Evolutionary conservation across 1,140 invertebrate species (phyloP).

Genomic region (Zeugodacus cucurbitae): DNA sequence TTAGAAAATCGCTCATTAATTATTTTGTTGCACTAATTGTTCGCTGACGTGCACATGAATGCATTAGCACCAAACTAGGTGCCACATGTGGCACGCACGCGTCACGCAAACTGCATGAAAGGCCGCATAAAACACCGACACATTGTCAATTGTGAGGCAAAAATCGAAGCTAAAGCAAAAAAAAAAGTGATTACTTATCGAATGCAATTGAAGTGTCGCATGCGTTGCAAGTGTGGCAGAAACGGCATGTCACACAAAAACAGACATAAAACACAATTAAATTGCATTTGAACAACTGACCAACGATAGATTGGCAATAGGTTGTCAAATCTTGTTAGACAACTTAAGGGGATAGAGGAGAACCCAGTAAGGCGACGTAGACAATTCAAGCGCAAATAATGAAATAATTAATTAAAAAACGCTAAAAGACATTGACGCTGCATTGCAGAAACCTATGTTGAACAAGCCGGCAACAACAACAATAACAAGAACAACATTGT

Average conservation of each 20-base stretch:
- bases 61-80: neutral
- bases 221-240: neutral
- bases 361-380: neutral
- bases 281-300: neutral
- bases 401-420: neutral
- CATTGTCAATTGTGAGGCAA: neutral
- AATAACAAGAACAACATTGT: neutral
- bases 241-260: neutral
- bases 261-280: neutral
- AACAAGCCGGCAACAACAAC: neutral
- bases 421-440: neutral
- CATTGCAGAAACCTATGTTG: neutral
- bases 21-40: conserved; percentile 21
- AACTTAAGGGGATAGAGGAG: neutral
- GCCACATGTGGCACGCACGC: neutral
- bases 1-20: neutral
- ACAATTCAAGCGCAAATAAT: neutral
- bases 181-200: neutral
- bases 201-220: neutral
- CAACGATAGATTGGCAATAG: neutral
- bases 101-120: neutral
- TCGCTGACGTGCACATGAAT: neutral
- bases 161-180: neutral
- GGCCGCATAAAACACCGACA: neutral
- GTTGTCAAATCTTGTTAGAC: neutral